These are phyloP conservation scores for Platysternon megacephalum DNA, from an alignment of 2,113 vertebrate species.

Conservation along the genomic window DNA sequence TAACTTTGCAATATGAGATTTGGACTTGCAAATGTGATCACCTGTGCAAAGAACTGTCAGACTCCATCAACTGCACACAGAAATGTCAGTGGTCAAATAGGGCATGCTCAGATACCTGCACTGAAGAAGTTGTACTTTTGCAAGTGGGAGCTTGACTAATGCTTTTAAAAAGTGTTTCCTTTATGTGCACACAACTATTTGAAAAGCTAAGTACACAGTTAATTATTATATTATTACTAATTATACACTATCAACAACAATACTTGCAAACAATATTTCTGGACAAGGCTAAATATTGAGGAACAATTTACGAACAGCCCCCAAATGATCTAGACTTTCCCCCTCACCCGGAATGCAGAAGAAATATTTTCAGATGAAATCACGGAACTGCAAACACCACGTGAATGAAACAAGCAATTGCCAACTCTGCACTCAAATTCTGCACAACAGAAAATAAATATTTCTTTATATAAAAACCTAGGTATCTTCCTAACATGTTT, in stretches of 20 bases:
- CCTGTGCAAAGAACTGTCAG: not conserved
- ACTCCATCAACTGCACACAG: not conserved
- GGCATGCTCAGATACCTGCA: not conserved
- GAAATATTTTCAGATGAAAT: constrained; percentile 8
- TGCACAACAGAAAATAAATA: not conserved
- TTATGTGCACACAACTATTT: not conserved
- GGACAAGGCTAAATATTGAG: not conserved
- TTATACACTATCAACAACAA: not conserved
- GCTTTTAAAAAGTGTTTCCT: not conserved
- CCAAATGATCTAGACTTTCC: not conserved
- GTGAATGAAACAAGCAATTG: not conserved
- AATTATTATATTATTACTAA: not conserved
- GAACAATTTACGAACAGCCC: not conserved
- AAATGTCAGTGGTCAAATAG: not conserved
- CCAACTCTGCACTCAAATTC: not conserved
- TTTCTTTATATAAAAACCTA: not conserved
- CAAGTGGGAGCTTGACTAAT: not conserved
- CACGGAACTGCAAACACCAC: not conserved
- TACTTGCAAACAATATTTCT: not conserved
- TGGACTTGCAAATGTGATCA: not conserved
- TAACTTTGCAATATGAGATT: not conserved
- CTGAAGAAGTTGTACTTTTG: not conserved
- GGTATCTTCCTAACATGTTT: not conserved
- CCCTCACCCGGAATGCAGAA: not conserved
- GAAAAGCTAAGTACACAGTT: not conserved